Base-by-base conservation (phyloP, 2,113 vertebrate genomes). In the Oncorhynchus tshawytscha region DNA sequence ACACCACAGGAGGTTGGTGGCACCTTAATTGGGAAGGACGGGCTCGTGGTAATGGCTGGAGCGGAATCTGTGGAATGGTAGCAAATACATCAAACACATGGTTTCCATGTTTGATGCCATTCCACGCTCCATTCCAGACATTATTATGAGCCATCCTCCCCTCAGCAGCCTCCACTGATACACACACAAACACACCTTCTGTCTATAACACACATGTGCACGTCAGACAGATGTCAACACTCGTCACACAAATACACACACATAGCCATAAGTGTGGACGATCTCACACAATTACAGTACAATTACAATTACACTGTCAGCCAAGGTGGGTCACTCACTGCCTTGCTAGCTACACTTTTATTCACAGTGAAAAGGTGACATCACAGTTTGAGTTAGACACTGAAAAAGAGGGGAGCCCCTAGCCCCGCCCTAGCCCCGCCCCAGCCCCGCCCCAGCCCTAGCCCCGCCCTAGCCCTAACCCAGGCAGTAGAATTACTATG, bases 291-390 rank as follows among this genome's bases (percentile, higher is more conserved):
- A 54, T 15, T 54, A 18, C 5, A 54, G 5, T 18, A 13, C 5
- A 4, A 54, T 15, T 54, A 18, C 5, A 54, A 18, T 18, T 54
- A 54, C 51, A 54, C 51, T 54, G 51, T 54, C 39, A 45, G 39
- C 39, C 39, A 45, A 45, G 9, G 9, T 45, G 9, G 39, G 39
- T 45, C 39, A 11, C 39, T 45, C 39, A 45, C 8, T 45, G 39
- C 39, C 39, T 45, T 45, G 39, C 39, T 45, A 45, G 39, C 39
- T 45, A 45, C 16, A 45, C 13, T 57, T 57, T 20, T 57, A 20
- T 18, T 57, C 18, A 77, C 15, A 72, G 70, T 82, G 66, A 8
- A 13, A n/a, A 49, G 73, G 75, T 78, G 39, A 45, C 79, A 81
- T 80, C 78, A 83, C 65, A 76, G 70, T 67, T 16, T 6, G 8